phyloP scores from a whole-genome alignment of 2,888 invertebrate genomes.

The Himalopsyche japonica region DNA sequence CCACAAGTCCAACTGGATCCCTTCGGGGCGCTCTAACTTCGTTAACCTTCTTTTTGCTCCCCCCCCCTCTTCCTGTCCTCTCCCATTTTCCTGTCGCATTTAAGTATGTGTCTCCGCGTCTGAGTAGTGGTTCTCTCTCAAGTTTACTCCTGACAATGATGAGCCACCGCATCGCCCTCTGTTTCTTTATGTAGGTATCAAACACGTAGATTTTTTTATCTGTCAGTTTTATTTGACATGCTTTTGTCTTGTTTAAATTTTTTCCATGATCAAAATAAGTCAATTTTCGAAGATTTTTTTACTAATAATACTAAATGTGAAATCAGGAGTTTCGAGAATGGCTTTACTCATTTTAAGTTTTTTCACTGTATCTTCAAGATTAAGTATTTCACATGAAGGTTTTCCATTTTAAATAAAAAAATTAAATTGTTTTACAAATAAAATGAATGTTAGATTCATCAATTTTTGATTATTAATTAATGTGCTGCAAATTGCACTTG shows the following conservation, averaged over 20 bases:
- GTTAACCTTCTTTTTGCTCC: neutral
- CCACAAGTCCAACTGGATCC: constrained; percentile 34
- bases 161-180: constrained; percentile 22
- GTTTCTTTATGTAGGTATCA: constrained; percentile 32
- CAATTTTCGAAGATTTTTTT: no score
- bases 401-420: no score
- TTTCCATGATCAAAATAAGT: no score
- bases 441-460: no score
- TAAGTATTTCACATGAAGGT: no score
- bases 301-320: no score
- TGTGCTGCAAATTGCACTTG: no score
- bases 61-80: neutral
- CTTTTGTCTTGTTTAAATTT: neutral
- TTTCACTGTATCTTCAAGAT: no score
- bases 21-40: constrained; percentile 38
- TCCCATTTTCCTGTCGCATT: neutral
- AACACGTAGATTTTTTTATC: neutral
- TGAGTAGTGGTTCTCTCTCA: neutral
- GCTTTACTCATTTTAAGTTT: no score
- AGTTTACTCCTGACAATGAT: neutral
- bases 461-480: no score
- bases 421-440: no score
- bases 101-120: neutral
- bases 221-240: neutral
- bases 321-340: no score